Evolutionary conservation across 2,113 vertebrate genomes (phyloP), one percentile per base, ranked within the genome.

Genomic region (Eclectus roratus): DNA sequence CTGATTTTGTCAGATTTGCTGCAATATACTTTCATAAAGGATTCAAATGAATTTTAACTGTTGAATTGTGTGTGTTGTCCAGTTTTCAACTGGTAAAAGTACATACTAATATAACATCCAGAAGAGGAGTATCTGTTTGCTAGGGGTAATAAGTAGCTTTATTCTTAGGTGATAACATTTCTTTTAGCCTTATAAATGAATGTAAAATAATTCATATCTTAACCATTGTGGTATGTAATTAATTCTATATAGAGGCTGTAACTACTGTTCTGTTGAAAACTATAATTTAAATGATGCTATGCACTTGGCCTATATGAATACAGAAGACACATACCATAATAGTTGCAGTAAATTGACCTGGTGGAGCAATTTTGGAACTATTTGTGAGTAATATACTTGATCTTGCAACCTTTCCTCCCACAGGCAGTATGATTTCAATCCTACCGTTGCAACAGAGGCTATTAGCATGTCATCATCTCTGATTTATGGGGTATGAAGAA

Each of bases 341-440:
- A 88, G 17, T 89, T 93, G 56, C 68, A 91, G 49, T 93, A 91
- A 87, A 87, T 39, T 93, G 84, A 85, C 80, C 78, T 85, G 56
- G 29, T 3, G 1, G 84, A 92, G 56, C 65, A 58, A 87, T 94
- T 96, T 72, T 80, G 53, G 63, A 89, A 61, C 89, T 49, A 94
- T 76, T 73, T 94, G 91, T 92, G 84, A 91, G 56, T 93, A 94
- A 79, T 85, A 49, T 71, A 78, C 61, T 94, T 94, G 89, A 91
- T 92, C 94, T 73, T 79, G 37, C 83, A 88, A 94, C 94, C 95
- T 80, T 78, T 80, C 76, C 77, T 95, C 92, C 88, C 78, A 89
- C 86, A 56, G 21, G 70, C 61, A 81, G 73, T 69, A 64, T 89
- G 53, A 79, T 91, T 94, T 92, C 69, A 91, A 18, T 91, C 73